phyloP scores from a whole-genome alignment of 2,113 vertebrate genomes.

The Phrynosoma platyrhinos region DNA sequence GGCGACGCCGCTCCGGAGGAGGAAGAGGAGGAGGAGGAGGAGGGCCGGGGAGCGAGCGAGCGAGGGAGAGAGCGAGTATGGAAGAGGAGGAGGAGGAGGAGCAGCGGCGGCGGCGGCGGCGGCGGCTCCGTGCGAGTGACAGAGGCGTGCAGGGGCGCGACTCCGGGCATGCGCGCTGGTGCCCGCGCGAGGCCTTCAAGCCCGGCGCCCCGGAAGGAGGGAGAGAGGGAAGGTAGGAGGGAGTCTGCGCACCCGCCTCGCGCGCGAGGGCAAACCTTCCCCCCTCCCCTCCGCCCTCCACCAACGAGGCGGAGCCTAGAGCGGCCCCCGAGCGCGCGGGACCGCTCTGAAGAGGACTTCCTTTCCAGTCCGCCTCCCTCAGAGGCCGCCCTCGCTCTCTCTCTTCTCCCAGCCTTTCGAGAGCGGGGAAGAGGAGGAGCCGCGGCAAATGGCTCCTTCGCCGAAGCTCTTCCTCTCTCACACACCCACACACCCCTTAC shows the following conservation, averaged over 20 bases:
- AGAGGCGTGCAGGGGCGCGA: neutral
- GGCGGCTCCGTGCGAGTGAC: constrained; percentile 24
- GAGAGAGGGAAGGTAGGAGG: neutral
- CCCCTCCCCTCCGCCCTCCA: too few relatives aligned
- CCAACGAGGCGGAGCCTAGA: neutral
- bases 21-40: neutral
- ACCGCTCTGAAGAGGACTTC: too few relatives aligned
- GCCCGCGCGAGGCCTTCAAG: constrained; percentile 2
- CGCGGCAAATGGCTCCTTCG: too few relatives aligned
- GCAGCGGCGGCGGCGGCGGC: neutral
- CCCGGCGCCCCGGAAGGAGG: constrained; percentile 13
- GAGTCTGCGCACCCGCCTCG: neutral
- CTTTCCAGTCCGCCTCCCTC: too few relatives aligned
- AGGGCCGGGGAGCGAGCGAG: too few relatives aligned
- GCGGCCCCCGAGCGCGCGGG: neutral
- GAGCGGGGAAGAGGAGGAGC: too few relatives aligned
- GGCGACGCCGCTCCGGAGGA: neutral
- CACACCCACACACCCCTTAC: too few relatives aligned
- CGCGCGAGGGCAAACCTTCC: too few relatives aligned
- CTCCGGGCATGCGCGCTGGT: constrained; percentile 31
- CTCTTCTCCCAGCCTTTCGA: too few relatives aligned
- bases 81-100: too few relatives aligned
- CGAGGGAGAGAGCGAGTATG: neutral
- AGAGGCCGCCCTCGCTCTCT: too few relatives aligned
- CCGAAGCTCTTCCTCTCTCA: too few relatives aligned